Base-by-base conservation (phyloP, 2,113 vertebrate species). In the Elephas maximus region DNA sequence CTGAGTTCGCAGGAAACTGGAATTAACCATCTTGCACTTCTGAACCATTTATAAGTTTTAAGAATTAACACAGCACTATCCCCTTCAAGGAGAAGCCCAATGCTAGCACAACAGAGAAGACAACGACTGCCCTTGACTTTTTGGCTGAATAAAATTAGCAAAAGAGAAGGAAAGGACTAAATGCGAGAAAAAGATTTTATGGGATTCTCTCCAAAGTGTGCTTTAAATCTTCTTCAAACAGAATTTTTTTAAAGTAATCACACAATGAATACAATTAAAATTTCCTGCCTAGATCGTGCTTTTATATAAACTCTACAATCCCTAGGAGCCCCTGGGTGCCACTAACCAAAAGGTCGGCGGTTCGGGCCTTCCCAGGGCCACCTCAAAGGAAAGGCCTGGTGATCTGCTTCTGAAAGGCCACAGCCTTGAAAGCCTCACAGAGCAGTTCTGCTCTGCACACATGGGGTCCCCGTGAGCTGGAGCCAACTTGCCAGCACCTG, bases 121-220 rank as follows among this genome's bases (percentile, higher is more conserved):
- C 11, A 73, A 33, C 8, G 7, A 12, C 15, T 45, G 12, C 26
- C n/a, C n/a, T 48, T 57, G 24, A 86, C 1, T 77, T 95, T 53
- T 11, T 37, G 28, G 63, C 8, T 65, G 37, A 94, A 82, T 88
- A 89, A 94, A 91, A 77, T 78, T 26, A 94, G 81, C 48, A 44
- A 53, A 11, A 41, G 21, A 84, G 69, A 45, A 2, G 51, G 65
- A 53, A 53, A 87, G 63, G 4, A 81, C 2, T 51, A 90, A 84
- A n/a, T 4, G 18, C 37, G 28, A 41, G 37, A n/a, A 30, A 88
- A 67, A 48, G 17, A 33, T 41, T 63, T 73, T 63, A 62, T 6
- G 33, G 44, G 14, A 73, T 79, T 96, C 8, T 88, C 67, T 84
- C 37, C 37, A 51, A 90, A 74, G 11, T 62, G 48, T 41, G 74